phyloP scores from a whole-genome alignment of 2,113 vertebrate species.

The Hypomesus transpacificus region DNA sequence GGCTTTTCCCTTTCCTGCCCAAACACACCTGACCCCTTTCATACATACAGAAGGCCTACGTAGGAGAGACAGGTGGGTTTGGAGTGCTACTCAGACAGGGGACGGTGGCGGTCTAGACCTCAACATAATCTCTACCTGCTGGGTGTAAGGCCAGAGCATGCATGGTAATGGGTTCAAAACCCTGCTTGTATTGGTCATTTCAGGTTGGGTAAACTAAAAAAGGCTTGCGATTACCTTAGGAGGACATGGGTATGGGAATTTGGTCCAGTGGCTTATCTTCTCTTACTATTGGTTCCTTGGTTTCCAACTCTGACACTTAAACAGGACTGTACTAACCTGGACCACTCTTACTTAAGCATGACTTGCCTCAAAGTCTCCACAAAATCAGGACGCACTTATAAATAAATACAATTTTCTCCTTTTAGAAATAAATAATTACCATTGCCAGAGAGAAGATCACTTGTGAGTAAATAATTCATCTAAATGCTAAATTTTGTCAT shows the following conservation, averaged over 20 bases:
- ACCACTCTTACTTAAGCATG: constrained; percentile 9
- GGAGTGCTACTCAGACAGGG: not conserved
- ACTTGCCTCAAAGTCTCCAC: constrained; percentile 10
- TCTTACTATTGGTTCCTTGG: too few relatives aligned
- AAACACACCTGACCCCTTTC: not conserved
- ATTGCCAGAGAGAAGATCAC: not conserved
- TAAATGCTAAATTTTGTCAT: constrained; percentile 50
- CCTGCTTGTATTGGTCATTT: not conserved
- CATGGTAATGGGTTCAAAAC: not conserved
- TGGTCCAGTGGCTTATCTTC: not conserved
- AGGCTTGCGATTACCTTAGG: not conserved
- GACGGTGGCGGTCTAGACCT: not conserved
- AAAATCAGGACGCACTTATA: constrained; percentile 25
- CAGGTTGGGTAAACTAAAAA: not conserved
- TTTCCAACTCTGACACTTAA: too few relatives aligned
- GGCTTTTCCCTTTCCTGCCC: not conserved
- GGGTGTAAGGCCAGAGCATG: constrained; percentile 8
- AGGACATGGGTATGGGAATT: not conserved
- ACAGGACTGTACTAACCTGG: not conserved
- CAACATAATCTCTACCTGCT: not conserved
- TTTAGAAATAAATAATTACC: constrained; percentile 70
- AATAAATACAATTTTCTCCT: constrained; percentile 47
- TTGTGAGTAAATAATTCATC: constrained; percentile 10
- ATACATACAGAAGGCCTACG: not conserved
- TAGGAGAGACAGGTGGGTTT: not conserved